These are phyloP conservation scores for Cephus nigrinus DNA, from an alignment of 2,888 invertebrate species.

Conservation along the genomic window DNA sequence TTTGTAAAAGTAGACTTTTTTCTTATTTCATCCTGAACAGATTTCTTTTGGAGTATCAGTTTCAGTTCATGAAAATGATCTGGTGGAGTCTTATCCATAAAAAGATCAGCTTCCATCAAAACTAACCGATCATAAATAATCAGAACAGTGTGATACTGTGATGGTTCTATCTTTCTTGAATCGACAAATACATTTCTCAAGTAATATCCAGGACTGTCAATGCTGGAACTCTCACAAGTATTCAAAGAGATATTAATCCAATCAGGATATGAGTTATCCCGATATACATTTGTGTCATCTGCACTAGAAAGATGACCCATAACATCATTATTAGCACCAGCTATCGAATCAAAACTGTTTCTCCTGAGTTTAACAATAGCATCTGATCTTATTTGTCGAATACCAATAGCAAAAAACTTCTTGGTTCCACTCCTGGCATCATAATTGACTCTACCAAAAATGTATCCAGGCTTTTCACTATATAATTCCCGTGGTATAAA, in stretches of 20 bases:
- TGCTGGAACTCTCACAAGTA: slow-evolving; percentile 9
- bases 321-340: slow-evolving; percentile 25
- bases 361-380: background rate
- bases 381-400: slow-evolving; percentile 29
- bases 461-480: slow-evolving; percentile 45
- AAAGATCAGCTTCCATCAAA: slow-evolving; percentile 54
- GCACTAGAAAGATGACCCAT: slow-evolving; percentile 52
- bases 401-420: slow-evolving; percentile 52
- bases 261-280: slow-evolving; percentile 40
- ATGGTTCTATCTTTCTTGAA: slow-evolving; percentile 34
- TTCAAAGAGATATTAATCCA: slow-evolving; percentile 51
- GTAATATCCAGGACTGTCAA: slow-evolving; percentile 37
- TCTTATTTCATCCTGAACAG: slow-evolving; percentile 33
- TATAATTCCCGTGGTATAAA: slow-evolving; percentile 52
- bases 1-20: slow-evolving; percentile 32
- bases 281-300: slow-evolving; percentile 22
- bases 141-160: slow-evolving; percentile 41
- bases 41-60: slow-evolving; percentile 45
- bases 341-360: background rate
- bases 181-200: slow-evolving; percentile 43
- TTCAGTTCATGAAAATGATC: slow-evolving; percentile 58
- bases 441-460: slow-evolving; percentile 50
- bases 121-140: slow-evolving; percentile 55
- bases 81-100: slow-evolving; percentile 33
- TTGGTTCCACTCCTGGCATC: slow-evolving; percentile 40